Percentiles rank a stretch among this genome's conserved stretches.
phyloP scores from a whole-genome alignment of 2,113 vertebrate species.

The Microtus pennsylvanicus region DNA sequence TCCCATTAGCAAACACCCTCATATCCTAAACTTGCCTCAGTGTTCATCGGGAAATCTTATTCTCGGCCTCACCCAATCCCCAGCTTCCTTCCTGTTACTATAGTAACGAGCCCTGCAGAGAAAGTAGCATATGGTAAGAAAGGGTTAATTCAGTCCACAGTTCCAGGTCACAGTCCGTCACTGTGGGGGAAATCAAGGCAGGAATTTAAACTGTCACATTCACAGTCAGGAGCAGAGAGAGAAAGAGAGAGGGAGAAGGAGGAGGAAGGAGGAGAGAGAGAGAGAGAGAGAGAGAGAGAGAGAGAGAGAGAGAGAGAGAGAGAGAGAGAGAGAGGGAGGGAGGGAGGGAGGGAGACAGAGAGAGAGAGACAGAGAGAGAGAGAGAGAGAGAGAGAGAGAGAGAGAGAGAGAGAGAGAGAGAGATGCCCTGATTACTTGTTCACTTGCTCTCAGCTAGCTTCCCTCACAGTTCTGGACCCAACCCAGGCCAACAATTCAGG shows the following conservation, averaged over 20 bases:
- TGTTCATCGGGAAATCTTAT: background rate
- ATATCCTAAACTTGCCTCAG: background rate
- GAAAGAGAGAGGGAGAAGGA: no score
- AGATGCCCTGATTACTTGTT: background rate
- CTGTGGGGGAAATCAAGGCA: background rate
- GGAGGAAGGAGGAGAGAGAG: no score
- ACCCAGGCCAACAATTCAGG: background rate
- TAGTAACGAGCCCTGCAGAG: no score
- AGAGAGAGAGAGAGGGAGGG: no score
- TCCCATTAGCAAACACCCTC: background rate
- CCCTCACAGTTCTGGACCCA: background rate
- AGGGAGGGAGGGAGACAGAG: no score
- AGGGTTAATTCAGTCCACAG: background rate
- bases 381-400: background rate
- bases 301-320: no score
- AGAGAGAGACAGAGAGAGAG: no score
- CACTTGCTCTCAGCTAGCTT: background rate
- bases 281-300: no score
- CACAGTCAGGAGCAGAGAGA: background rate
- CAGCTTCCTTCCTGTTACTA: background rate
- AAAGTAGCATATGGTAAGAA: background rate
- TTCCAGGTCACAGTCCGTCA: background rate
- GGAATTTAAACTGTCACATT: background rate
- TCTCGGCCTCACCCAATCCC: background rate
- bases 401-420: no score